These are phyloP conservation scores for Acleris cristana DNA, from an alignment of 2,888 invertebrate species.

Conservation along the genomic window DNA sequence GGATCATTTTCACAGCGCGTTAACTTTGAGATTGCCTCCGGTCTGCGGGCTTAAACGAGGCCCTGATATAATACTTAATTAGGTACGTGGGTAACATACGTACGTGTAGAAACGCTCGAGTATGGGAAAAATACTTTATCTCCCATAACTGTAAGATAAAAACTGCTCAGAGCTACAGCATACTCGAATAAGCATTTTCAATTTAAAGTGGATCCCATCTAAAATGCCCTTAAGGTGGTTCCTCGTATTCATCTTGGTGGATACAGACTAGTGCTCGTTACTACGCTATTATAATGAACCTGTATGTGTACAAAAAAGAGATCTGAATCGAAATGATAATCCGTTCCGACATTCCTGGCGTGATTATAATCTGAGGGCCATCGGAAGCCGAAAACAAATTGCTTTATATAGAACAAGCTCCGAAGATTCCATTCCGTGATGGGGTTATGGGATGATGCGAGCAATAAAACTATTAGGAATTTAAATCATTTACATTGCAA, in stretches of 20 bases:
- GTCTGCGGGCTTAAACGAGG: constrained; percentile 34
- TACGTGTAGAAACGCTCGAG: constrained; percentile 1
- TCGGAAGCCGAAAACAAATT: constrained; percentile 72
- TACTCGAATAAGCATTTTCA: constrained; percentile 27
- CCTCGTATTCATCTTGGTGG: constrained; percentile 24
- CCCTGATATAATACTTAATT: constrained; percentile 40
- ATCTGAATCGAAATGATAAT: constrained; percentile 66
- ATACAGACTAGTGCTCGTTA: constrained; percentile 44
- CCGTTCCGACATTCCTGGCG: constrained; percentile 64
- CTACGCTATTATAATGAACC: constrained; percentile 45
- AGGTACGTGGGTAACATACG: constrained; percentile 37
- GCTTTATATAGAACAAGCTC: constrained; percentile 53
- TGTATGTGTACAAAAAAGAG: constrained; percentile 51
- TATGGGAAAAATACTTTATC: constrained; percentile 15
- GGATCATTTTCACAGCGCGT: constrained; percentile 43
- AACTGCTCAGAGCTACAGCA: constrained; percentile 6
- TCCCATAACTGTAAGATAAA: constrained; percentile 28
- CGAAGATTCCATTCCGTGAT: constrained; percentile 47
- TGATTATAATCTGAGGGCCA: constrained; percentile 62
- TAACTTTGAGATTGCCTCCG: constrained; percentile 41
- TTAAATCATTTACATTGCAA: constrained; percentile 47
- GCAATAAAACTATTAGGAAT: constrained; percentile 51
- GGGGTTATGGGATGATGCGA: constrained; percentile 44
- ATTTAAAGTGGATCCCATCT: constrained; percentile 45
- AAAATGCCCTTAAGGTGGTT: constrained; percentile 45